Evolutionary conservation across 2,113 vertebrate species (phyloP).

Genomic region (Accipiter virgatus): DNA sequence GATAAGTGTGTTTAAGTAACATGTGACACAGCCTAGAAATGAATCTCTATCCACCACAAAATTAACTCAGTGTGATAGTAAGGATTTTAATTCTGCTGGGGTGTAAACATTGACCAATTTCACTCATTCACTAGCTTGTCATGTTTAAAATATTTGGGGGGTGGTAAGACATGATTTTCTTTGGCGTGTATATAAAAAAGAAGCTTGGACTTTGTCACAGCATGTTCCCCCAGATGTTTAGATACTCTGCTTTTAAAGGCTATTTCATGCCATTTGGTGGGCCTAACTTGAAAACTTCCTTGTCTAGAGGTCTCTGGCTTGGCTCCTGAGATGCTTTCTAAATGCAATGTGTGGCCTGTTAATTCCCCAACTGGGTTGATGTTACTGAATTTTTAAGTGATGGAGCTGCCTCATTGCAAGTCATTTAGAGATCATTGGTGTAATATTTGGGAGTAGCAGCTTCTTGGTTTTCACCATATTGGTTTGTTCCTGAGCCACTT

Average conservation of each 20-base stretch:
- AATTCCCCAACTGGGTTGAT: not conserved
- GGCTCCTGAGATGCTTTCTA: not conserved
- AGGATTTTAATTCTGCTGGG: not conserved
- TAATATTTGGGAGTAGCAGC: not conserved
- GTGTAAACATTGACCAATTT: not conserved
- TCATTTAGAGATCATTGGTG: not conserved
- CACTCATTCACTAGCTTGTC: not conserved
- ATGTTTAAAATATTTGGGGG: not conserved
- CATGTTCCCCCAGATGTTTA: not conserved
- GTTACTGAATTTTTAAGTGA: not conserved
- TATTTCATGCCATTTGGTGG: not conserved
- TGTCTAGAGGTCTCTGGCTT: not conserved
- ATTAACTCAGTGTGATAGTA: not conserved
- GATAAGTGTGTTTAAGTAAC: not conserved
- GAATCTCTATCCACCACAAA: not conserved
- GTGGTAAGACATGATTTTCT: not conserved
- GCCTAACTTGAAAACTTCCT: not conserved
- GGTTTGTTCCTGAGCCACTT: not conserved
- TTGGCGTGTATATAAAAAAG: not conserved
- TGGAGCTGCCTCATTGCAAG: not conserved
- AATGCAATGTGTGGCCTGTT: not conserved
- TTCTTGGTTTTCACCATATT: accelerated
- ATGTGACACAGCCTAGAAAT: not conserved
- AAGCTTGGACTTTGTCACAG: not conserved
- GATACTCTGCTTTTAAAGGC: not conserved